Conservation (phyloP, 2,797 vertebrate species). For the Alosa sapidissima region DNA sequence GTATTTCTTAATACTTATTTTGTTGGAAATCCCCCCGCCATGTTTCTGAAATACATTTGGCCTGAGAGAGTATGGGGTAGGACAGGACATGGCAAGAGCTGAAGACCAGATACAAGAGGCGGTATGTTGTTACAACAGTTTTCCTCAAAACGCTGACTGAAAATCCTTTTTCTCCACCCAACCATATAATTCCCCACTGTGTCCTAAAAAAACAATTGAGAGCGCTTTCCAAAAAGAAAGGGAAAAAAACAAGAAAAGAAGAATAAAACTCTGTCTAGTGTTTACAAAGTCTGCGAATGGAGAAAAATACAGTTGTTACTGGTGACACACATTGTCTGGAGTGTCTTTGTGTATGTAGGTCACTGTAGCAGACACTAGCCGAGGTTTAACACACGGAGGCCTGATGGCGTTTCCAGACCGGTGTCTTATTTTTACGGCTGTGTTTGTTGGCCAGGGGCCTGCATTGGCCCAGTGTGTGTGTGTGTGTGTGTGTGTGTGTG, state of each 20-base stretch:
- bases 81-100: slow-evolving; percentile 13
- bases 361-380: slow-evolving; percentile 56
- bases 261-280: background rate
- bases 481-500: slow-evolving; percentile 30
- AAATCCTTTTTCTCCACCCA: slow-evolving; percentile 19
- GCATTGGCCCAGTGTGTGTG: slow-evolving; percentile 48
- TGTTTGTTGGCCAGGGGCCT: slow-evolving; percentile 73
- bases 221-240: background rate
- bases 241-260: background rate
- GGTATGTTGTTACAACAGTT: slow-evolving; percentile 9
- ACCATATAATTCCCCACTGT: slow-evolving; percentile 20
- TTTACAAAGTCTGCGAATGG: slow-evolving; percentile 17
- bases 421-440: slow-evolving; percentile 74
- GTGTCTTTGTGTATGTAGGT: slow-evolving; percentile 52
- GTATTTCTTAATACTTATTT: background rate
- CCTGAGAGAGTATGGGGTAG: background rate
- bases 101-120: background rate
- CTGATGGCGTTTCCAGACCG: slow-evolving; percentile 75
- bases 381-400: slow-evolving; percentile 53
- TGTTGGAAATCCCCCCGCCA: background rate
- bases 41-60: background rate
- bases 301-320: slow-evolving; percentile 43
- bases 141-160: slow-evolving; percentile 15
- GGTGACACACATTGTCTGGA: slow-evolving; percentile 46
- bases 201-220: background rate